Evolutionary conservation across 92 coral and sea anemone genomes (phyloP), one percentile per base, ranked within the genome.

Genomic region (Galaxea fascicularis): DNA sequence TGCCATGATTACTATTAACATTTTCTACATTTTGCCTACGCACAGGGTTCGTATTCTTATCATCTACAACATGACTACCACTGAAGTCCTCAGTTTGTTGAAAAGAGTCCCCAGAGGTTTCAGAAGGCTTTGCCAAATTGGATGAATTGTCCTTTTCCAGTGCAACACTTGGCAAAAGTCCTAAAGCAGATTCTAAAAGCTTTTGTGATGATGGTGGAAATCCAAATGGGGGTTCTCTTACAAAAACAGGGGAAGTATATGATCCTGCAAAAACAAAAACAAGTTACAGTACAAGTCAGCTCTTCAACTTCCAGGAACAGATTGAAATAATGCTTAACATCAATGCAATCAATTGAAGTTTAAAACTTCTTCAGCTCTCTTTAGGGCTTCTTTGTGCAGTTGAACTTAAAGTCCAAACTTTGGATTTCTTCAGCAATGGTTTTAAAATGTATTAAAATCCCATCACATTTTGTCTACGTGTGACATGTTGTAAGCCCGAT

Each of bases 141-240:
- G 29, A 51, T 27, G 78, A 53, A 57, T 22, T 51, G 44, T 68
- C 85, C 18, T 68, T 41, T 56, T 57, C 78, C 24, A 22, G 26
- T 54, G 68, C 58, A 3, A 31, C 78, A 56, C 78, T n/a, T 1
- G 98, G 80, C 46, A 97, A 85, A 12, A 95, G 91, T 16, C 74
- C 88, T 24, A 97, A 62, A 21, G 95, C 99, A 17, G 98, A 94
- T 65, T 89, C 91, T 58, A 97, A 89, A 9, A 97, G 94, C 74
- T 91, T 88, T 73, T 93, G 94, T n/a, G 97, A 74, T 39, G 96
- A 86, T 14, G 90, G 91, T 11, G 98, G 99, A 45, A 85, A 90
- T 13, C 98, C 98, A 92, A 96, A 94, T 14, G 98, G 98, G 25
- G 98, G 98, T 9, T 62, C 82, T 24, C 71, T 76, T 28, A 64